Evolutionary conservation across 2,888 invertebrate species (phyloP), one percentile per base, ranked within the genome.

Genomic region (Balanococcus diminutus): DNA sequence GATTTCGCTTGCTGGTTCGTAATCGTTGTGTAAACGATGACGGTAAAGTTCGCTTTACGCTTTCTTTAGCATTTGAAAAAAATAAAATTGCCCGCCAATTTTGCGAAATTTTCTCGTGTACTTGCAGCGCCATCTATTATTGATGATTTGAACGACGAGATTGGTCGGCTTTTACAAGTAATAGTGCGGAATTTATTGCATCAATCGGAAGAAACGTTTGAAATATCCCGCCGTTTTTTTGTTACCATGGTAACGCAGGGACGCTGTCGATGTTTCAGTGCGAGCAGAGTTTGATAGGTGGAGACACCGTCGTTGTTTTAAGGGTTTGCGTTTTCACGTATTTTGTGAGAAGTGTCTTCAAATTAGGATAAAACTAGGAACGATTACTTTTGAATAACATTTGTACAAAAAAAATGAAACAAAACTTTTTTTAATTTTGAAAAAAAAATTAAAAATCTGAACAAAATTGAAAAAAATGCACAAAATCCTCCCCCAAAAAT

Each of bases 191-290:
- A 36, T 79, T 36, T 6, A 36, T 36, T n/a, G 19, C 19, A 9
- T 19, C 36, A 79, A 79, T 79, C 32, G 1, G 14, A 28, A 28
- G 67, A 3, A 28, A 0, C 16, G 75, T 79, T 79, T 79, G 75
- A 79, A 36, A 36, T 19, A 36, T 79, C 32, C 75, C 75, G 75
- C 75, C 75, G 75, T 32, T 79, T 79, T 72, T 36, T 2, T 6
- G 75, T 79, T 79, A 9, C 75, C 19, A 36, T 79, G 36, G 75
- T n/a, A 19, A 79, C 19, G 9, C 11, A n/a, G 9, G 9, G 75
- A 79, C 36, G 75, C 75, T 79, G 36, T 2, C 22, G 56, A 4
- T 9, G 56, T 0, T 56, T 6, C 22, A 56, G 56, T 56, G 22
- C 22, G 56, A 56, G 6, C 1, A 8, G 2, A 9, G 22, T 8